Conservation (phyloP, 1,140 invertebrate species). For the Papilio polytes region DNA sequence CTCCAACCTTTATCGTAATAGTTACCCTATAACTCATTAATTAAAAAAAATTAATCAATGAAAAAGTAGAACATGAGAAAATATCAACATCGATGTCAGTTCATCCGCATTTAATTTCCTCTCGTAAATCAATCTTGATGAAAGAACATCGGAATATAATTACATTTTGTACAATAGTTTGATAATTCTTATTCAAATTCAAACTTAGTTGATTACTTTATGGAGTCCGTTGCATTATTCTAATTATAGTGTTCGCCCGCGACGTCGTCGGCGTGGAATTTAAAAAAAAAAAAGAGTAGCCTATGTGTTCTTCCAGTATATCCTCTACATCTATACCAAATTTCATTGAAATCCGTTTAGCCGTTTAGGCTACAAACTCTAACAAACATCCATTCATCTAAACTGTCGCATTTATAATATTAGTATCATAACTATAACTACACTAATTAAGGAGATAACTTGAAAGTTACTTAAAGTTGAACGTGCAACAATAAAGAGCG, state of each 20-base stretch:
- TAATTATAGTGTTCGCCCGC: no score
- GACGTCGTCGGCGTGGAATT: no score
- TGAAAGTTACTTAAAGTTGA: not conserved
- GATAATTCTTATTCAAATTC: not conserved
- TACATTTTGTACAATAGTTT: not conserved
- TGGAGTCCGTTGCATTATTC: not conserved
- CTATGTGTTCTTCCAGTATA: no score
- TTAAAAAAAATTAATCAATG: not conserved
- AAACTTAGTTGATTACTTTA: not conserved
- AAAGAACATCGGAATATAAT: not conserved
- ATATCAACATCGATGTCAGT: not conserved
- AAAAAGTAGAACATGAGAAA: slow-evolving; percentile 16
- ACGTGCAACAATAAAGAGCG: not conserved
- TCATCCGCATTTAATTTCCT: slow-evolving; percentile 12
- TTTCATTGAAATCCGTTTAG: no score
- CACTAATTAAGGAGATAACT: not conserved
- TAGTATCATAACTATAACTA: no score
- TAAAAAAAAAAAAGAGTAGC: no score
- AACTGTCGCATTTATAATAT: no score
- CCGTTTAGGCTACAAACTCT: no score
- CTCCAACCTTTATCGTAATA: no score
- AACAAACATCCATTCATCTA: no score
- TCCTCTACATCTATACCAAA: no score
- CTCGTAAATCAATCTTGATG: not conserved
- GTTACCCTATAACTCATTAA: not conserved